Conservation (phyloP, 2,888 invertebrate genomes). For the Yponomeuta malinellus region DNA sequence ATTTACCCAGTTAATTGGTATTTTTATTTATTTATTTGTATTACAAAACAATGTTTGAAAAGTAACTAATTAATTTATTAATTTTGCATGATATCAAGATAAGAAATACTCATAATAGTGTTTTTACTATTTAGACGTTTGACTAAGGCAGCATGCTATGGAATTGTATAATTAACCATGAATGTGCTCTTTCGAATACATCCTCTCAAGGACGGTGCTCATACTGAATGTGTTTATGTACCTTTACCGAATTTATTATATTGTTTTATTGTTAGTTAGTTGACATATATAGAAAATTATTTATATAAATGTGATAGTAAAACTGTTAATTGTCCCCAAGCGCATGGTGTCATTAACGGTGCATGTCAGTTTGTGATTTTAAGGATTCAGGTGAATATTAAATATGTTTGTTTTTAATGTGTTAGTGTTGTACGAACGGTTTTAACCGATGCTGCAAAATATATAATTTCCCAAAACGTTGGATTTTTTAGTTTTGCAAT, state of each 20-base stretch:
- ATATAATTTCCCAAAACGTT: no score
- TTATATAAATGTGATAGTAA: neutral
- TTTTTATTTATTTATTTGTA: neutral
- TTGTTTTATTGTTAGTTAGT: neutral
- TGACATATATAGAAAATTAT: neutral
- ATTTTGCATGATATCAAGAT: conserved; percentile 1
- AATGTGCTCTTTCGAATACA: neutral
- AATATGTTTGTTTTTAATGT: no score
- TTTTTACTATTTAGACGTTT: neutral
- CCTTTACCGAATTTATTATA: neutral
- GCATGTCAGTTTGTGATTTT: conserved; percentile 3
- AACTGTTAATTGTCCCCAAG: neutral
- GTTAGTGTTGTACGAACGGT: no score
- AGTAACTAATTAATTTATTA: neutral
- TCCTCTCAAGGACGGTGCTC: neutral
- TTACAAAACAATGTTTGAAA: neutral
- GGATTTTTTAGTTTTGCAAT: no score
- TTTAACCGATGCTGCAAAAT: no score
- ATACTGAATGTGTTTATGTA: neutral
- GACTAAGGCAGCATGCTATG: conserved; percentile 1
- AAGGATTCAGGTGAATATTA: neutral
- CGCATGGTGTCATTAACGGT: neutral
- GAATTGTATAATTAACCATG: neutral
- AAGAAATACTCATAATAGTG: conserved; percentile 7
- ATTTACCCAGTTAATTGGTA: neutral